Conservation (phyloP, 2,888 invertebrate species). For the Mimumesa dahlbomi region DNA sequence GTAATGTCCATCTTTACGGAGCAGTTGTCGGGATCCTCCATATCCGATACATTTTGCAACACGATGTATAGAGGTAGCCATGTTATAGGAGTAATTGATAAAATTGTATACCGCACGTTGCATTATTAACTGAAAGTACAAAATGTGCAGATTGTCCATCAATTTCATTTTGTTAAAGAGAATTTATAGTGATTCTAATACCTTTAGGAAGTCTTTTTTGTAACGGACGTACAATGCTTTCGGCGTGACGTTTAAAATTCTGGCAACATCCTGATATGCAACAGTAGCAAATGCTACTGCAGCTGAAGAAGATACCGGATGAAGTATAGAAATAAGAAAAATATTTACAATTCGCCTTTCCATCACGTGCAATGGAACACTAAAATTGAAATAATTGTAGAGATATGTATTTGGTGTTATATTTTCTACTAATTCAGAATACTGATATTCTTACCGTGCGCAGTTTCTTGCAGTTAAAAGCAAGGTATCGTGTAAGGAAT, state of each 20-base stretch:
- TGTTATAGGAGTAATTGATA: slow-evolving; percentile 82
- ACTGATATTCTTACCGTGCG: slow-evolving; percentile 71
- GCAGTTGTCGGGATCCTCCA: slow-evolving; percentile 85
- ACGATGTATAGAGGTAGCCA: slow-evolving; percentile 83
- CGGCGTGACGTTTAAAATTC: slow-evolving; percentile 81
- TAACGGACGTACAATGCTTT: slow-evolving; percentile 84
- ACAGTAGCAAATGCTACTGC: slow-evolving; percentile 82
- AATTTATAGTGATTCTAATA: slow-evolving; percentile 50
- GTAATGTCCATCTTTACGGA: slow-evolving; percentile 86
- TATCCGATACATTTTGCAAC: slow-evolving; percentile 87
- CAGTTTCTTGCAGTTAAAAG: slow-evolving; percentile 82
- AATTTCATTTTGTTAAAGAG: no score
- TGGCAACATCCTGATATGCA: slow-evolving; percentile 83
- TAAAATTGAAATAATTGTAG: slow-evolving; percentile 34
- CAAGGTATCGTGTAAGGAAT: slow-evolving; percentile 81
- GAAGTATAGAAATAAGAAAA: slow-evolving; percentile 82
- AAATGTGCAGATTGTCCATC: neutral
- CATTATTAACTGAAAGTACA: slow-evolving; percentile 81
- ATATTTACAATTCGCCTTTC: slow-evolving; percentile 82
- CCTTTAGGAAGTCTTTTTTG: slow-evolving; percentile 82
- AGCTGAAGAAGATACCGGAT: slow-evolving; percentile 83
- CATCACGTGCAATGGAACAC: slow-evolving; percentile 68
- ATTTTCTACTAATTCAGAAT: neutral
- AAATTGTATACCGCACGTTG: slow-evolving; percentile 84
- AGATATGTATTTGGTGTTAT: neutral